Conservation (phyloP, 1,140 invertebrate species). For the Lethocerus indicus region DNA sequence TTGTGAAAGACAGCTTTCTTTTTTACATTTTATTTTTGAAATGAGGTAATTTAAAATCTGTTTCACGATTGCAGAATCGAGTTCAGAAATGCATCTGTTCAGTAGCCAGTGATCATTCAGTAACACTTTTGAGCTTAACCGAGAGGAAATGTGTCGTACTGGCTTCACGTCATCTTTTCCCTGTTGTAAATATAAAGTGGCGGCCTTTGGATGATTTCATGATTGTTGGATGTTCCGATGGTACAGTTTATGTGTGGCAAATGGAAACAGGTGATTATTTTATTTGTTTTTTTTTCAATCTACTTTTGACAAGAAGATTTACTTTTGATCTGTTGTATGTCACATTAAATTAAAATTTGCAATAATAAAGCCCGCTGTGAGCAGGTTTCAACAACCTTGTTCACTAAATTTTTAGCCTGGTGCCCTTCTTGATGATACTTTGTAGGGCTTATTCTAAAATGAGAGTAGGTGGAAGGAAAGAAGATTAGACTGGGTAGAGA, state of each 20-base stretch:
- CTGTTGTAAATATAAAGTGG: constrained; percentile 93
- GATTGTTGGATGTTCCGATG: constrained; percentile 94
- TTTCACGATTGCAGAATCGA: constrained; percentile 49
- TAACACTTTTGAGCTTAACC: constrained; percentile 79
- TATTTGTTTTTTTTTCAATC: background rate
- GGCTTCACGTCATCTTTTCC: constrained; percentile 91
- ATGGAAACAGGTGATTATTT: constrained; percentile 78
- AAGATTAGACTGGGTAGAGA: too few relatives aligned
- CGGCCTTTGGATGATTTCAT: constrained; percentile 95
- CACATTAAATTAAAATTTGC: too few relatives aligned
- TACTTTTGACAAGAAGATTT: too few relatives aligned
- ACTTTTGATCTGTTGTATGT: too few relatives aligned
- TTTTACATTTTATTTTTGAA: constrained; percentile 7
- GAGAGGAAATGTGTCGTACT: constrained; percentile 90
- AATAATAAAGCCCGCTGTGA: too few relatives aligned
- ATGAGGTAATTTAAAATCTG: too few relatives aligned
- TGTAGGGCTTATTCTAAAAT: too few relatives aligned
- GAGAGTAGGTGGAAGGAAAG: too few relatives aligned
- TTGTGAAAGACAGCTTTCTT: background rate
- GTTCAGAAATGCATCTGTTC: constrained; percentile 92
- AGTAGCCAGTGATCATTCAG: constrained; percentile 94
- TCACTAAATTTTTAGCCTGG: too few relatives aligned
- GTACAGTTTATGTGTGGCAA: constrained; percentile 97
- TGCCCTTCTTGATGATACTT: too few relatives aligned
- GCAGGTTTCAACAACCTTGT: too few relatives aligned